Percentiles rank a stretch among this genome's conserved stretches.
phyloP scores from a whole-genome alignment of 2,888 invertebrate species.

The Lucinisca nassula region DNA sequence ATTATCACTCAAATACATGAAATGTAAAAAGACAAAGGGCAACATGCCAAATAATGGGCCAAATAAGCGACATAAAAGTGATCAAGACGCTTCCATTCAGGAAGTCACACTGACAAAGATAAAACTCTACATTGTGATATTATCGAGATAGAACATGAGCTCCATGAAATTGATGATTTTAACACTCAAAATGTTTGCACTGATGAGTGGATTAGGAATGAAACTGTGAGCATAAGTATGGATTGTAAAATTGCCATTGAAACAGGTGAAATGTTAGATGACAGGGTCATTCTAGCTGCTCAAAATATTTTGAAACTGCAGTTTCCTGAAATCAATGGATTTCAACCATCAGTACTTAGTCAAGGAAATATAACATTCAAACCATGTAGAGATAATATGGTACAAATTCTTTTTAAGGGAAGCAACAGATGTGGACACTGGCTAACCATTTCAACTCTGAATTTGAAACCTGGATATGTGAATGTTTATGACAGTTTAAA shows the following conservation, averaged over 20 bases:
- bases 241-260: background rate
- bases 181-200: no score
- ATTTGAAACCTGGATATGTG: conserved; percentile 1
- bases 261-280: background rate
- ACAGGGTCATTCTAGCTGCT: background rate
- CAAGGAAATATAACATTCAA: background rate
- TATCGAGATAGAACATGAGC: no score
- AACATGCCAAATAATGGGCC: background rate
- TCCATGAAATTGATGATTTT: no score
- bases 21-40: background rate
- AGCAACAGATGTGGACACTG: background rate
- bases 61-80: background rate
- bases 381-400: background rate
- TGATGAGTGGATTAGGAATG: background rate
- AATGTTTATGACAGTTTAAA: background rate
- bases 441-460: background rate
- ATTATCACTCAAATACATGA: background rate
- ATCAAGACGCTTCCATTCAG: background rate
- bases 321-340: background rate
- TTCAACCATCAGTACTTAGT: background rate
- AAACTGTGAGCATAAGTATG: background rate
- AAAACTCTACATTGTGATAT: background rate
- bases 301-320: background rate
- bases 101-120: background rate
- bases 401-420: conserved; percentile 5